phyloP scores from a whole-genome alignment of 2,797 vertebrate genomes.

The Mus spretus region DNA sequence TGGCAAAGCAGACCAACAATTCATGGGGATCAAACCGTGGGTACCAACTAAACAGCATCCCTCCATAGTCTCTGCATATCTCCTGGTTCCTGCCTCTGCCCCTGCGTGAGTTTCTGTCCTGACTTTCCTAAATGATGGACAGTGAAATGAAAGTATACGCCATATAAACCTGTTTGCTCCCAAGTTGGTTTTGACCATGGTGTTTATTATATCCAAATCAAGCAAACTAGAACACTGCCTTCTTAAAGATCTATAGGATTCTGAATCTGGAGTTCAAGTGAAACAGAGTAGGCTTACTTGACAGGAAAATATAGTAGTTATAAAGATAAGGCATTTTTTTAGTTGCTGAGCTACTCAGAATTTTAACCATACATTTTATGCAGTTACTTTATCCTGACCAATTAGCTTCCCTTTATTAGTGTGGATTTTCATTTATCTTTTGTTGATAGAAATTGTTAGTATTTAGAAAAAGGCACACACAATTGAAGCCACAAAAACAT shows the following conservation, averaged over 20 bases:
- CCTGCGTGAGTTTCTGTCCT: background rate
- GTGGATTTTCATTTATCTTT: constrained; percentile 34
- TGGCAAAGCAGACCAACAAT: background rate
- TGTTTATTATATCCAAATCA: background rate
- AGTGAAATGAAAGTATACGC: background rate
- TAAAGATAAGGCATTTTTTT: background rate
- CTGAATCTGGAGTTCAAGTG: background rate
- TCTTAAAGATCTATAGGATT: background rate
- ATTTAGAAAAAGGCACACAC: constrained; percentile 52
- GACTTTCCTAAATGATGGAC: background rate
- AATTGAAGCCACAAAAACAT: constrained; percentile 14
- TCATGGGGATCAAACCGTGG: background rate
- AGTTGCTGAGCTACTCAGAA: background rate
- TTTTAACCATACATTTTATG: background rate
- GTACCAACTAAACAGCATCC: background rate
- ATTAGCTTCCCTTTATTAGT: background rate
- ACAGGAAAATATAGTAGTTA: background rate
- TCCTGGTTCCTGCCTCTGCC: background rate
- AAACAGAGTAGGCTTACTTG: background rate
- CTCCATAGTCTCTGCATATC: background rate
- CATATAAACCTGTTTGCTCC: background rate
- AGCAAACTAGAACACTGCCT: background rate
- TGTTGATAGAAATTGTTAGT: constrained; percentile 13
- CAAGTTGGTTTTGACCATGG: background rate
- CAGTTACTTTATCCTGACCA: constrained; percentile 18